phyloP scores from a whole-genome alignment of 2,797 vertebrate genomes.

The Apodemus agrarius region DNA sequence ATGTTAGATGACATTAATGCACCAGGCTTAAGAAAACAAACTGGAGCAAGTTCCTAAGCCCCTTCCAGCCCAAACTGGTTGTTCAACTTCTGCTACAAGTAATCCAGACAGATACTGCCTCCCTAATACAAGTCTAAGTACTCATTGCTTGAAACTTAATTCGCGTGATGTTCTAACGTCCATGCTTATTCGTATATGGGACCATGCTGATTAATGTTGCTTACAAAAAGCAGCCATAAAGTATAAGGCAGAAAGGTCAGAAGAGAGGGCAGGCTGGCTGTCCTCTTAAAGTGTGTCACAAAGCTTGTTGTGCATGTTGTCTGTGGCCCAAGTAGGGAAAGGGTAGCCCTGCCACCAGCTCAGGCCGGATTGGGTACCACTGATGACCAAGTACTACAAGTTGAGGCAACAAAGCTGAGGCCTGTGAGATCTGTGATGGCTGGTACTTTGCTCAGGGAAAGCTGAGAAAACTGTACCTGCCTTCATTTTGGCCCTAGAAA shows the following conservation, averaged over 20 bases:
- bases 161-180: neutral
- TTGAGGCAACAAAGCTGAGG: neutral
- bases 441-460: neutral
- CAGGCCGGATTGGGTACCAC: constrained; percentile 15
- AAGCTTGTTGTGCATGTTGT: neutral
- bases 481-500: neutral
- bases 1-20: constrained; percentile 9
- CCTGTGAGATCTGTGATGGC: neutral
- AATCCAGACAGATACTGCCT: neutral
- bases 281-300: neutral
- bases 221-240: constrained; percentile 25
- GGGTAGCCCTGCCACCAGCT: neutral
- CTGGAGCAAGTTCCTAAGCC: constrained; percentile 36
- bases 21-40: neutral
- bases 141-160: neutral
- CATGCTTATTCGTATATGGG: neutral
- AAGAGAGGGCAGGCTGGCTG: neutral
- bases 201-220: neutral
- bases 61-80: neutral
- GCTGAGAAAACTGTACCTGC: neutral
- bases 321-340: neutral
- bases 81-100: neutral
- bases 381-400: neutral
- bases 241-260: neutral
- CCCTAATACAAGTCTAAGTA: neutral